Conservation (phyloP, 1,140 invertebrate species). For the Semibalanus balanoides region DNA sequence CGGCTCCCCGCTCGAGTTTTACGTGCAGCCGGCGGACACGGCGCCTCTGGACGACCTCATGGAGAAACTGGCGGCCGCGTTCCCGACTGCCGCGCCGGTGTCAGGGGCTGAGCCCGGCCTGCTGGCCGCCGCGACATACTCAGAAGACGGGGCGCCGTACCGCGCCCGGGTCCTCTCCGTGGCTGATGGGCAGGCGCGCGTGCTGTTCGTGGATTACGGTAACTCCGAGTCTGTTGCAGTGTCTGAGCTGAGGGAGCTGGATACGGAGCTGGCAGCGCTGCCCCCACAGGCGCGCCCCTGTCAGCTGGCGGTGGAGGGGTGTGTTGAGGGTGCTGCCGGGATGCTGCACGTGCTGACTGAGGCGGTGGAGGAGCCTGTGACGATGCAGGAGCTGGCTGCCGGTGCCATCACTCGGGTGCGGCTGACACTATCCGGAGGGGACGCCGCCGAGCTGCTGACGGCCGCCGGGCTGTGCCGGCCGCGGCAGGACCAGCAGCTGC, state of each 20-base stretch:
- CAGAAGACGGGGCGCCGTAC: not conserved
- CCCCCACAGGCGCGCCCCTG: not conserved
- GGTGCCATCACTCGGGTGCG: not conserved
- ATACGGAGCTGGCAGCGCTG: not conserved
- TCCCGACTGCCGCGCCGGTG: not conserved
- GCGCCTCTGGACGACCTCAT: not conserved
- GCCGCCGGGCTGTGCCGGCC: not conserved
- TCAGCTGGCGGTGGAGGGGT: not conserved
- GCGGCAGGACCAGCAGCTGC: not conserved
- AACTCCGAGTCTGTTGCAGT: not conserved
- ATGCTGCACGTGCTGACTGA: not conserved
- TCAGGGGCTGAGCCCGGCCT: too few species aligned
- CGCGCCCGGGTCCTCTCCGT: not conserved
- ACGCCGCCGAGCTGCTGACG: not conserved
- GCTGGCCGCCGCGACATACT: not conserved
- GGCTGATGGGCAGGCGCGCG: too few species aligned
- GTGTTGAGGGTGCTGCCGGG: not conserved
- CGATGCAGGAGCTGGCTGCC: not conserved
- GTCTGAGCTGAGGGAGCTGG: not conserved
- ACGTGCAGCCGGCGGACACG: not conserved
- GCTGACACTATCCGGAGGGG: not conserved
- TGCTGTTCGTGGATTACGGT: not conserved
- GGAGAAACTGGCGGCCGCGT: not conserved
- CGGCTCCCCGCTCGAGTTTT: not conserved
- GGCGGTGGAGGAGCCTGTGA: not conserved